Conservation (phyloP, 2,888 invertebrate genomes). For the Cyrtodaria siliqua region DNA sequence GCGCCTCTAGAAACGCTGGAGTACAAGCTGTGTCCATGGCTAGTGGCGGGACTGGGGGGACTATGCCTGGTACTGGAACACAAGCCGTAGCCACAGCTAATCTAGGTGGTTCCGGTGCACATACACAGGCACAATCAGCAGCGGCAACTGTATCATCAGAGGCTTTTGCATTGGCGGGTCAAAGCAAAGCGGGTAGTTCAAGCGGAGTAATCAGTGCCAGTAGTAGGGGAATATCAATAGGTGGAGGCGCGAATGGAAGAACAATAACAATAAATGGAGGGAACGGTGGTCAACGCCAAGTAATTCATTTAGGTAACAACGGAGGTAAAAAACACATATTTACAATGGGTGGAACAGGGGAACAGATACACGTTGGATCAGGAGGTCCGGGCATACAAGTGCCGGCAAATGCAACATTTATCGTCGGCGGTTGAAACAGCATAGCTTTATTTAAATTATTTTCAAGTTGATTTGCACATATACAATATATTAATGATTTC, state of each 20-base stretch:
- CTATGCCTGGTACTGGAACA: neutral
- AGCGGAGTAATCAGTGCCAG: neutral
- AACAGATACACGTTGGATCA: slow-evolving; percentile 12
- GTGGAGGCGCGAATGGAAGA: slow-evolving; percentile 6
- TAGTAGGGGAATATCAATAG: neutral
- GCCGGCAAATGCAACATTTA: slow-evolving; percentile 51
- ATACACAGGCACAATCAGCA: neutral
- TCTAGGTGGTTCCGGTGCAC: neutral
- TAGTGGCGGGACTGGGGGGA: neutral
- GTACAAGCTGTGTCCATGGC: neutral
- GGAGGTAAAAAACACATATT: neutral
- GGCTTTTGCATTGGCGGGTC: neutral
- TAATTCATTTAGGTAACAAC: slow-evolving; percentile 5
- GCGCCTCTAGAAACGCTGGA: neutral
- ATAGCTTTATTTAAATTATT: no score
- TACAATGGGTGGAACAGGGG: slow-evolving; percentile 5
- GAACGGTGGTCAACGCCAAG: neutral
- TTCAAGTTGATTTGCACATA: no score
- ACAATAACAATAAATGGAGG: slow-evolving; percentile 24
- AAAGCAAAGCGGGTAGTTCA: neutral
- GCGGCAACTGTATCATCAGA: neutral
- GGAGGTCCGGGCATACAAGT: slow-evolving; percentile 19
- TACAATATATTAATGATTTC: no score
- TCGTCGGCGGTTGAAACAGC: slow-evolving; percentile 24
- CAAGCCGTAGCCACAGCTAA: neutral